Evolutionary conservation across 35 echinoderm and acorn worm species (phyloP).

Genomic region (Nesometra sesokonis): DNA sequence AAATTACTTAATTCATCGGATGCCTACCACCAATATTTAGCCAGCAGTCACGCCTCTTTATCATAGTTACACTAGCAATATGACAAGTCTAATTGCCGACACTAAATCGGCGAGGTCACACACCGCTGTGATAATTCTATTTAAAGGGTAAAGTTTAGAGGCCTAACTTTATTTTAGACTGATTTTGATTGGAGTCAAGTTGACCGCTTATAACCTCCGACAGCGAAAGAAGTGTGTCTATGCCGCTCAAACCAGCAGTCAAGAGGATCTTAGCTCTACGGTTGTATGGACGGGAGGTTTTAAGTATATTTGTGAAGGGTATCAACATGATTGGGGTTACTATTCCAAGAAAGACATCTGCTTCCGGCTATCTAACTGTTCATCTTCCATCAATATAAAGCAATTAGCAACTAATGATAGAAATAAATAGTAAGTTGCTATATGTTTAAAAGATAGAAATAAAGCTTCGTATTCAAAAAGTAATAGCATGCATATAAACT

Average conservation of each 20-base stretch:
- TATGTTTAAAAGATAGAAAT: too few relatives aligned
- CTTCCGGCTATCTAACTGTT: not conserved
- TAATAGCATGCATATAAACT: too few relatives aligned
- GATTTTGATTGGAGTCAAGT: not conserved
- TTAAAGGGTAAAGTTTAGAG: not conserved
- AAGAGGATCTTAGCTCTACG: not conserved
- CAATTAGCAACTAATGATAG: too few relatives aligned
- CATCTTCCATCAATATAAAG: too few relatives aligned
- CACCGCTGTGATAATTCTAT: not conserved
- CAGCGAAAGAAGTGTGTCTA: not conserved
- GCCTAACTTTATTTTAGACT: not conserved
- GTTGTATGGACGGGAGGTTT: not conserved
- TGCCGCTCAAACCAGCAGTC: not conserved
- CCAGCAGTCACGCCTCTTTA: not conserved
- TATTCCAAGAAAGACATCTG: not conserved
- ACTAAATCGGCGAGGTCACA: not conserved
- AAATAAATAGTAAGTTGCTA: too few relatives aligned
- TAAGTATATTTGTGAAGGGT: too few relatives aligned
- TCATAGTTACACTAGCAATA: not conserved
- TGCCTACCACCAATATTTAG: not conserved
- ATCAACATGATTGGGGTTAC: too few relatives aligned
- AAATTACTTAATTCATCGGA: too few relatives aligned
- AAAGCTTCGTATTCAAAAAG: too few relatives aligned
- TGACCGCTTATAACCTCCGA: not conserved
- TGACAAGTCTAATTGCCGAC: not conserved